phyloP scores from a whole-genome alignment of 2,113 vertebrate species.

The Aegotheles bennettii region DNA sequence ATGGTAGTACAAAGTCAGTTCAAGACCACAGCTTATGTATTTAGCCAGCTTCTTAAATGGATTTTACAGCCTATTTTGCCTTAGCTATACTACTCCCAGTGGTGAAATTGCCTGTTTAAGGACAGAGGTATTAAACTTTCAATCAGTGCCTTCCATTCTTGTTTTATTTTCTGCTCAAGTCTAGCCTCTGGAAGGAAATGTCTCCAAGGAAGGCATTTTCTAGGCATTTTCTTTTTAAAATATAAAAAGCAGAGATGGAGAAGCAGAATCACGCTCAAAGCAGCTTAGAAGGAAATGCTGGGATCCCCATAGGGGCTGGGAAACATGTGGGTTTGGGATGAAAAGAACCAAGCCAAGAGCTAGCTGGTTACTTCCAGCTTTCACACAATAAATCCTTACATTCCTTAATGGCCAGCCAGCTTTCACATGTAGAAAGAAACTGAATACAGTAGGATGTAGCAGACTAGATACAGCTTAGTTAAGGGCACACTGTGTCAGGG shows the following conservation, averaged over 20 bases:
- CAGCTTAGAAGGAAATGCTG: conserved; percentile 23
- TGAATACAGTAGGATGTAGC: background rate
- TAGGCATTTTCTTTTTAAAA: conserved; percentile 12
- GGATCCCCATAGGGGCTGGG: conserved; percentile 7
- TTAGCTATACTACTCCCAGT: background rate
- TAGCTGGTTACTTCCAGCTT: conserved; percentile 24
- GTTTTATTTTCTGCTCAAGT: background rate
- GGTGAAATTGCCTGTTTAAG: background rate
- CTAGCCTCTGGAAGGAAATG: background rate
- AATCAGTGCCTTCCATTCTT: background rate
- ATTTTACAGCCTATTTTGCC: conserved; percentile 6
- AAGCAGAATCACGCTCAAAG: conserved; percentile 24
- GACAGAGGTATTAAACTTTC: background rate
- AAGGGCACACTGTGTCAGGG: background rate
- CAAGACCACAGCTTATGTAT: background rate
- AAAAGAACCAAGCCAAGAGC: conserved; percentile 13
- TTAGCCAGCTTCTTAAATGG: background rate
- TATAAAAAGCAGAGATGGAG: background rate
- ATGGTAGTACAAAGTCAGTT: background rate
- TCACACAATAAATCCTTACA: conserved; percentile 28
- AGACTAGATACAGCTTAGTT: background rate
- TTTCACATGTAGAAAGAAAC: background rate
- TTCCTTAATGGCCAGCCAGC: background rate
- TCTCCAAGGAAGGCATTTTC: conserved; percentile 1
- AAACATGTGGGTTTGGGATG: conserved; percentile 31